Evolutionary conservation across 1,140 invertebrate species (phyloP).

Genomic region (Acromyrmex echinatior): DNA sequence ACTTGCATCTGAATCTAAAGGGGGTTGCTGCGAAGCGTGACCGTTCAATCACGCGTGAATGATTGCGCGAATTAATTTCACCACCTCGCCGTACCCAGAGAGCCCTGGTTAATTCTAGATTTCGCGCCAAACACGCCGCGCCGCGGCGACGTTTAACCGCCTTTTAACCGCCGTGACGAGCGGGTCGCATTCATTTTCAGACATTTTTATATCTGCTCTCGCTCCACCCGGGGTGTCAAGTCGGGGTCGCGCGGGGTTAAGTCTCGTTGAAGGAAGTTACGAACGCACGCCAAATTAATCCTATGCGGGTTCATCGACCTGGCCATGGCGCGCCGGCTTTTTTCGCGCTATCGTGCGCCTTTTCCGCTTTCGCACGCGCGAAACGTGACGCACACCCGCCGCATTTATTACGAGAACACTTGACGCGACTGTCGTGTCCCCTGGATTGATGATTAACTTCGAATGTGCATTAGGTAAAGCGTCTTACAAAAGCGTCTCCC

Average conservation of each 20-base stretch:
- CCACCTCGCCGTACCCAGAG: not conserved
- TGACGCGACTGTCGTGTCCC: constrained; percentile 16
- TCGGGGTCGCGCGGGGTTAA: constrained; percentile 47
- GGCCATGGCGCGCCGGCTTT: constrained; percentile 33
- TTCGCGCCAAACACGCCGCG: not conserved
- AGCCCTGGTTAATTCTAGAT: constrained; percentile 22
- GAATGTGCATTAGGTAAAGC: not conserved
- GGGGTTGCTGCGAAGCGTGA: constrained; percentile 28
- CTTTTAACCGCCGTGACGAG: constrained; percentile 12
- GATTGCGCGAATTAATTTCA: constrained; percentile 55
- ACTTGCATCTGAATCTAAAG: not conserved
- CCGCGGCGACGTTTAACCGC: not conserved
- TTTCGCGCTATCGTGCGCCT: constrained; percentile 50
- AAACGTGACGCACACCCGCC: constrained; percentile 37
- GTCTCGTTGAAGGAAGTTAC: constrained; percentile 61
- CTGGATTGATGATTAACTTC: not conserved
- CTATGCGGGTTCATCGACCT: constrained; percentile 48
- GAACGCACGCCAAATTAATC: constrained; percentile 55
- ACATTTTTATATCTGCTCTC: constrained; percentile 49
- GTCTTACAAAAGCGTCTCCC: not conserved
- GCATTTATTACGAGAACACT: constrained; percentile 23
- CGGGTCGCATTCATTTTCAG: constrained; percentile 19
- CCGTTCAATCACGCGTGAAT: constrained; percentile 54
- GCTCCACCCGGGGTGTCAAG: constrained; percentile 29
- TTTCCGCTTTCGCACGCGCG: constrained; percentile 59